Evolutionary conservation across 2,797 vertebrate species (phyloP).

Genomic region (Acrossocheilus wenchowensis): DNA sequence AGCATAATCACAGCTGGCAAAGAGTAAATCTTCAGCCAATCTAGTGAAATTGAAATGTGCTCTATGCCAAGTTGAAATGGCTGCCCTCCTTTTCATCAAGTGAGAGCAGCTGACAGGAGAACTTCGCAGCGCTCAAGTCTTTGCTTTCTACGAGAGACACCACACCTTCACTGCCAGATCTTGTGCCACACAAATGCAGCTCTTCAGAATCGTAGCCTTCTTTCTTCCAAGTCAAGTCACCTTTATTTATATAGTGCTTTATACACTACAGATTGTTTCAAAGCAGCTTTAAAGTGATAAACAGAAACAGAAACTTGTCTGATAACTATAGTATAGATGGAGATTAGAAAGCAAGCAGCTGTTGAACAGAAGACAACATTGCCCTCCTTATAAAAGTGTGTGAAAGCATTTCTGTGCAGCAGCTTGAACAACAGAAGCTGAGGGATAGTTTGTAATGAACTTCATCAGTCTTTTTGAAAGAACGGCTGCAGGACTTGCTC

Average conservation of each 20-base stretch:
- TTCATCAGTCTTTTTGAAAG: background rate
- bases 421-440: background rate
- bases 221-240: too few species aligned
- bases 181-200: background rate
- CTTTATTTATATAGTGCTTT: too few species aligned
- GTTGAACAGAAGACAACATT: background rate
- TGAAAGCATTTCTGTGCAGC: background rate
- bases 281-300: too few species aligned
- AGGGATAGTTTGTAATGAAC: background rate
- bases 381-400: background rate
- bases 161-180: background rate
- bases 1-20: slow-evolving; percentile 67
- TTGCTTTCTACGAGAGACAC: background rate
- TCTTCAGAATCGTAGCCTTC: background rate
- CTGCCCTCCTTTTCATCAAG: slow-evolving; percentile 17
- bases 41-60: slow-evolving; percentile 69
- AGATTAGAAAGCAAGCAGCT: background rate
- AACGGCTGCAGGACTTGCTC: background rate
- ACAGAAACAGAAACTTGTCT: too few species aligned
- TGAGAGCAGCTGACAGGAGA: background rate
- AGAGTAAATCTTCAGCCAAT: slow-evolving; percentile 74
- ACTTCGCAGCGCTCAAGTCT: background rate
- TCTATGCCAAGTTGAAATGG: slow-evolving; percentile 66
- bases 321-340: background rate
- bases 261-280: too few species aligned